Evolutionary conservation across 2,797 vertebrate genomes (phyloP).

Genomic region (Triplophysa bombifrons): DNA sequence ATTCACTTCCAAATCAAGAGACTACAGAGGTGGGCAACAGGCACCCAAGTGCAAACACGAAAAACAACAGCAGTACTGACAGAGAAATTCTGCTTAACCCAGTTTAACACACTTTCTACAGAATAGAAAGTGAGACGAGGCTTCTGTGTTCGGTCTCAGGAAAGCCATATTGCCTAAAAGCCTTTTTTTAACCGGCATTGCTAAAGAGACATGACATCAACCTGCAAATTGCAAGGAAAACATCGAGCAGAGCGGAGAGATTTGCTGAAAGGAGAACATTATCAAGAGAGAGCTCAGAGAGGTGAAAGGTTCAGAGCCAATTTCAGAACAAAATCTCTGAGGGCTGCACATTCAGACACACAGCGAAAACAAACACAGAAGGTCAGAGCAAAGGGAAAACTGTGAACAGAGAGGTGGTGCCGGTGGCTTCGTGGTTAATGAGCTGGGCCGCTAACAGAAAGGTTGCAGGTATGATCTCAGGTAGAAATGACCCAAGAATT

Average conservation of each 20-base stretch:
- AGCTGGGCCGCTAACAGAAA: conserved; percentile 6
- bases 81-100: background rate
- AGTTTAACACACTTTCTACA: background rate
- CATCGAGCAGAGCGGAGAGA: conserved; percentile 34
- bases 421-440: conserved; percentile 1
- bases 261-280: conserved; percentile 32
- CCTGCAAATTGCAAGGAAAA: conserved; percentile 49
- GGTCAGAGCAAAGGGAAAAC: conserved; percentile 17
- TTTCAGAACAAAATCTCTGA: conserved; percentile 25
- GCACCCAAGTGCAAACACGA: background rate
- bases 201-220: conserved; percentile 1
- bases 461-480: background rate
- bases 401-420: background rate
- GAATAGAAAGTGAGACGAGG: background rate
- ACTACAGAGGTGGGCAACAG: background rate
- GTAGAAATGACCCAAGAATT: background rate
- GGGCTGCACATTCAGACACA: background rate
- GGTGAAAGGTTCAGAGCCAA: conserved; percentile 44
- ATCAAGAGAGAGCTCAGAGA: conserved; percentile 25
- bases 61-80: background rate
- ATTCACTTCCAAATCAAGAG: background rate
- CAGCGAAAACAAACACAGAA: conserved; percentile 12
- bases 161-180: background rate
- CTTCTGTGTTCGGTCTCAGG: background rate
- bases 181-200: background rate